phyloP scores from a whole-genome alignment of 2,888 invertebrate species.

The Creontiades dilutus region DNA sequence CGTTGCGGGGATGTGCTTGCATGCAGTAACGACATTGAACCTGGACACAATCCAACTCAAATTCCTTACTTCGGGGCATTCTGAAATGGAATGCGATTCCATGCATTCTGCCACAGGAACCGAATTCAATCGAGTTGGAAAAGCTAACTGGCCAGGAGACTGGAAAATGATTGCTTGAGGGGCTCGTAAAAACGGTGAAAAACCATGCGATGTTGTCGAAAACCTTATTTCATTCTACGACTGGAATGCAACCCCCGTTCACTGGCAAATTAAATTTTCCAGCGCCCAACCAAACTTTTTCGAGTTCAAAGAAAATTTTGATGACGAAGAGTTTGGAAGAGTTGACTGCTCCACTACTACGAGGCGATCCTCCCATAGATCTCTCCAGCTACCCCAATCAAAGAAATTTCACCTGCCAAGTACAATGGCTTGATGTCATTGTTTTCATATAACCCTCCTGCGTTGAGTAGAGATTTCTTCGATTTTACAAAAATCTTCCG shows the following conservation, averaged over 20 bases:
- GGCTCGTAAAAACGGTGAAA: slow-evolving; percentile 73
- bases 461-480: too few species aligned
- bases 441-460: too few species aligned
- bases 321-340: too few species aligned
- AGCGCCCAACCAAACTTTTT: slow-evolving; percentile 34
- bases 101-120: slow-evolving; percentile 74
- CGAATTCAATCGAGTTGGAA: slow-evolving; percentile 73
- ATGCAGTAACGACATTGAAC: slow-evolving; percentile 75
- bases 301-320: too few species aligned
- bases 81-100: too few species aligned
- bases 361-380: too few species aligned
- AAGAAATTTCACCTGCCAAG: too few species aligned
- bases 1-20: slow-evolving; percentile 75
- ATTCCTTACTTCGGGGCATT: slow-evolving; percentile 75
- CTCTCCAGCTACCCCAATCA: too few species aligned
- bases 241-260: slow-evolving; percentile 24
- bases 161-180: slow-evolving; percentile 74
- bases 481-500: too few species aligned
- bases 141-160: slow-evolving; percentile 74
- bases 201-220: slow-evolving; percentile 54
- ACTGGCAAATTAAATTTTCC: too few species aligned
- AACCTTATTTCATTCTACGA: neutral
- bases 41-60: slow-evolving; percentile 75
- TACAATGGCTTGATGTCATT: too few species aligned
- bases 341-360: too few species aligned